Evolutionary conservation across 2,113 vertebrate genomes (phyloP).

Genomic region (Oostethus manadensis): DNA sequence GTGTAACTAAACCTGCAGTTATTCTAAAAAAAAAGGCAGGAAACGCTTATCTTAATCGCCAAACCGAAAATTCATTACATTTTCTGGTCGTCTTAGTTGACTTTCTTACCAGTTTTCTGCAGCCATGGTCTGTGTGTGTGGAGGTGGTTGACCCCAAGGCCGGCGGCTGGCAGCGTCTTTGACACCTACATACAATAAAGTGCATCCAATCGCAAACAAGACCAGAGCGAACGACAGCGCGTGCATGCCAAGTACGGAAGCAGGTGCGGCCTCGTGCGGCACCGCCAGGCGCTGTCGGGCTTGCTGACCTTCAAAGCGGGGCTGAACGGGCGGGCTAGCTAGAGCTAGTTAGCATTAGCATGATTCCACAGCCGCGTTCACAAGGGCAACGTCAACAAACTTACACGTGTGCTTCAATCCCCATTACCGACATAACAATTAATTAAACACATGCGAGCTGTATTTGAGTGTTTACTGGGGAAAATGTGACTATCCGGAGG

Average conservation of each 20-base stretch:
- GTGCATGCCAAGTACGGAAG: background rate
- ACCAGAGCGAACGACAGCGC: fast-evolving
- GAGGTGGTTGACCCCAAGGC: slow-evolving; percentile 85
- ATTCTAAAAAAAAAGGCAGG: too few relatives aligned
- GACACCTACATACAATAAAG: slow-evolving; percentile 72
- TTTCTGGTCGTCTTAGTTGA: slow-evolving; percentile 6
- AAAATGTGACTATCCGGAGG: slow-evolving; percentile 30
- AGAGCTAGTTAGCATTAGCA: slow-evolving; percentile 33
- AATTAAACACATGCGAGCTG: background rate
- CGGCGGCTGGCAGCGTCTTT: slow-evolving; percentile 83
- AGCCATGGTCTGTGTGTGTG: slow-evolving; percentile 78
- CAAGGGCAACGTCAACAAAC: slow-evolving; percentile 35
- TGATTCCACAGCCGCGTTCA: background rate
- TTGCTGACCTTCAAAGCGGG: slow-evolving; percentile 73
- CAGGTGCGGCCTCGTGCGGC: background rate
- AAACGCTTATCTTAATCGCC: slow-evolving; percentile 11
- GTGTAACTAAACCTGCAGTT: too few relatives aligned
- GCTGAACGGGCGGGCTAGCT: slow-evolving; percentile 47
- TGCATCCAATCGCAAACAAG: background rate
- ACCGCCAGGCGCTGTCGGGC: slow-evolving; percentile 29
- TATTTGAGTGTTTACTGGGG: background rate
- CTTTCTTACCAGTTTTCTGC: slow-evolving; percentile 85
- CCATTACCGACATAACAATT: background rate
- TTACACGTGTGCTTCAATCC: too few relatives aligned
- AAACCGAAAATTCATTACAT: background rate